Evolutionary conservation across 2,888 invertebrate genomes (phyloP).

Genomic region (Bombyx huttoni): DNA sequence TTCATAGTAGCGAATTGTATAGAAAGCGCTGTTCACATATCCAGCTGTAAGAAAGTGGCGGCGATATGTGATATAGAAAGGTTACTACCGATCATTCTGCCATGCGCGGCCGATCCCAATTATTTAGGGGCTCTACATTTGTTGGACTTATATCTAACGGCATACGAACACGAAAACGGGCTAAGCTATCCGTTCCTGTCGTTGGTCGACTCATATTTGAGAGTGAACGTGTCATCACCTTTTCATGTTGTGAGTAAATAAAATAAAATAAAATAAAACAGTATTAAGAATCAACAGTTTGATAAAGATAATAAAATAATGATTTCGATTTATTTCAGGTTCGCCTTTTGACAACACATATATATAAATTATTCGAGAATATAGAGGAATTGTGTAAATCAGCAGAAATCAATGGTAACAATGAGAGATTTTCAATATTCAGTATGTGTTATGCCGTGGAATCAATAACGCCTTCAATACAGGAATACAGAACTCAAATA

Average conservation of each 20-base stretch:
- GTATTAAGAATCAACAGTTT: background rate
- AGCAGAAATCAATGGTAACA: constrained; percentile 28
- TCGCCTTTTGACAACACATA: constrained; percentile 80
- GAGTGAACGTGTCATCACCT: constrained; percentile 77
- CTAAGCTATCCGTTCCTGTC: constrained; percentile 49
- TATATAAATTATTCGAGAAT: constrained; percentile 78
- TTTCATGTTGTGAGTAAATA: constrained; percentile 73
- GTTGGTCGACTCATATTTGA: constrained; percentile 66
- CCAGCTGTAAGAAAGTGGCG: constrained; percentile 55
- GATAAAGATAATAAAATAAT: too few relatives aligned
- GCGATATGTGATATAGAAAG: constrained; percentile 52
- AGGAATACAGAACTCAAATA: constrained; percentile 85
- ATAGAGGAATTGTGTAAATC: constrained; percentile 60
- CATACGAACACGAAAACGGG: constrained; percentile 56
- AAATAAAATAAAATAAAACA: background rate
- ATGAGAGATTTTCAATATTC: constrained; percentile 74
- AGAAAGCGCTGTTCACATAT: constrained; percentile 74
- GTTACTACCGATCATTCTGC: constrained; percentile 52
- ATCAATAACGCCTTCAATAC: constrained; percentile 78
- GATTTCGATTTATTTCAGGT: constrained; percentile 55
- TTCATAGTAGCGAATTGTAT: constrained; percentile 72
- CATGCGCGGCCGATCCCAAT: constrained; percentile 53
- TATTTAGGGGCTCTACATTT: constrained; percentile 62
- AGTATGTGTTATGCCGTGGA: constrained; percentile 80
- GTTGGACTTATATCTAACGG: constrained; percentile 67